Evolutionary conservation across 2,888 invertebrate species (phyloP), one percentile per base, ranked within the genome.

Genomic region (Griposia aprilina): DNA sequence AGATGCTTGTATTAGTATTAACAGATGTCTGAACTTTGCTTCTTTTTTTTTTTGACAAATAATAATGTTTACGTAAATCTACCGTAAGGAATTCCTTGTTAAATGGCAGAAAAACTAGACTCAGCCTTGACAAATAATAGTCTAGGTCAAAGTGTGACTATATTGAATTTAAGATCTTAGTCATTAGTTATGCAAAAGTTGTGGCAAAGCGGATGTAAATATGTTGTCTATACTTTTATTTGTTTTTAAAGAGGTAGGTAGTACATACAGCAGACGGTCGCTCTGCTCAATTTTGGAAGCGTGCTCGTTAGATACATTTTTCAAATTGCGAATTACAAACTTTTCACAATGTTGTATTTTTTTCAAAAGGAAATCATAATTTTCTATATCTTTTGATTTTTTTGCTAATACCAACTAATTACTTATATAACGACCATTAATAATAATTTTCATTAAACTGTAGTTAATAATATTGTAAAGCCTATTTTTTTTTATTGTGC

Each of bases 21-120:
- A 50, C 13, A 79, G 10, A 17, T 59, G 17, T 50, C 7, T n/a
- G 59, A n/a, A 65, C n/a, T n/a, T n/a, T n/a, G n/a, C n/a, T n/a
- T n/a, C n/a, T n/a, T n/a, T n/a, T n/a, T n/a, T n/a, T n/a, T n/a
- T n/a, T n/a, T n/a, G n/a, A n/a, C n/a, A n/a, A n/a, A n/a, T n/a
- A n/a, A n/a, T n/a, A n/a, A 45, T 45, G 1, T 17, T 52, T 52
- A n/a, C 41, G 26, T 65, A n/a, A 30, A 30, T 23, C 23, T 50
- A 48, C 17, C 5, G 45, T 30, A 52, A 23, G 30, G 50, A 72
- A 30, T 50, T 41, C 4, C 8, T 45, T 73, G 5, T 13, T 59
- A 79, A 86, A 76, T 86, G 63, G 71, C 87, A 72, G 59, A 60
- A 72, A 73, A 80, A 66, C 85, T 85, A 57, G 74, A 76, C 26